Evolutionary conservation across 2,888 invertebrate species (phyloP), one percentile per base, ranked within the genome.

Genomic region (Caenorhabditis sp.): DNA sequence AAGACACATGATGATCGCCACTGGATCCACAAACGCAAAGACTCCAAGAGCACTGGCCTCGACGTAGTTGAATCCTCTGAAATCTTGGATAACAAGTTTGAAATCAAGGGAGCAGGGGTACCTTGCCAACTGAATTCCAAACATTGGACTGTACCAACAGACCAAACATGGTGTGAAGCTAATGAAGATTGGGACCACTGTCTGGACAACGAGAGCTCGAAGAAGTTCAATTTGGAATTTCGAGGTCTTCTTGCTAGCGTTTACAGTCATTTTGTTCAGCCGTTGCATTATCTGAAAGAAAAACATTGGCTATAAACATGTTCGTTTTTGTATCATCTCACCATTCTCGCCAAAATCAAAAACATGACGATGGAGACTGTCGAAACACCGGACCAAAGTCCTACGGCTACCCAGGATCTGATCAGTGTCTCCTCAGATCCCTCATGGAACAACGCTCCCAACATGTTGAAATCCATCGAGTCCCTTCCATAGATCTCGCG

Each of bases 11-110:
- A 63, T 63, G 7, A 64, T 59, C 14, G 70, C 70, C 3, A 70
- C 10, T 16, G 70, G 70, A 47, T 70, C 70, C 44, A 63, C 49
- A 51, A 64, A 74, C n/a, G 74, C 51, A 22, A 74, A 64, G 19
- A 35, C 28, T 0, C 41, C 49, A 2, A 74, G 19, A 14, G 61
- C 58, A 10, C 24, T 68, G 7, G 59, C 59, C 14, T 64, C 59
- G 24, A 47, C 16, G 35, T 61, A 61, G 61, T 72, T 72, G 35
- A 70, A 10, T 3, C n/a, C 44, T 54, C 70, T 70, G n/a, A 35
- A 31, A 31, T 6, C 4, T 6, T 4, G 7, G 31, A 31, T 31
- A 31, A 6, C 31, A 31, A n/a, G n/a, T n/a, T n/a, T n/a, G n/a
- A 31, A 24, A n/a, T 28, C 10, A 7, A 22, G 7, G 7, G 2